Percentiles rank a stretch among this genome's conserved stretches.
Conservation (phyloP, 2,797 vertebrate species). For the Bothrops alternatus region DNA sequence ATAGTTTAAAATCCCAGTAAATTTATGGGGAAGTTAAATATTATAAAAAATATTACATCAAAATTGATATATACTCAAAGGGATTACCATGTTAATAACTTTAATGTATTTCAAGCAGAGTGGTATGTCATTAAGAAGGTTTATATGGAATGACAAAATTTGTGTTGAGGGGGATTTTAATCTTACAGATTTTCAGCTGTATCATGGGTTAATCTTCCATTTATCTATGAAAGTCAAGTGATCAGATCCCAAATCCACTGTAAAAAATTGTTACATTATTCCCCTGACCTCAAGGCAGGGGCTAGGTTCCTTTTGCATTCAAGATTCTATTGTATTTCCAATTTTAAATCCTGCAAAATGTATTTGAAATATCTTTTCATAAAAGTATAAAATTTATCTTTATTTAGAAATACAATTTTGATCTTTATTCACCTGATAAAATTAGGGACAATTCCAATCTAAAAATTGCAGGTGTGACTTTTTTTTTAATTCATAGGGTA, state of each 20-base stretch:
- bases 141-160: not conserved
- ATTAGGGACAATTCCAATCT: not conserved
- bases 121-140: not conserved
- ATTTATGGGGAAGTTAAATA: not conserved
- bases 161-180: not conserved
- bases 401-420: not conserved
- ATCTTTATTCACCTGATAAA: not conserved
- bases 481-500: not conserved
- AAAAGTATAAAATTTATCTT: not conserved
- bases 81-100: not conserved
- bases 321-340: not conserved
- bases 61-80: not conserved
- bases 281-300: not conserved
- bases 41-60: not conserved
- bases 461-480: not conserved
- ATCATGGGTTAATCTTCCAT: not conserved
- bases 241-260: not conserved
- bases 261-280: not conserved
- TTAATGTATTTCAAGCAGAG: not conserved
- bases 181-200: not conserved
- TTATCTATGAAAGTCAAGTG: not conserved
- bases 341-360: not conserved
- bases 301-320: not conserved
- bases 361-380: not conserved
- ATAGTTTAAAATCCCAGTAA: not conserved